phyloP scores from a whole-genome alignment of 1,140 invertebrate genomes.

The Hypothenemus hampei region DNA sequence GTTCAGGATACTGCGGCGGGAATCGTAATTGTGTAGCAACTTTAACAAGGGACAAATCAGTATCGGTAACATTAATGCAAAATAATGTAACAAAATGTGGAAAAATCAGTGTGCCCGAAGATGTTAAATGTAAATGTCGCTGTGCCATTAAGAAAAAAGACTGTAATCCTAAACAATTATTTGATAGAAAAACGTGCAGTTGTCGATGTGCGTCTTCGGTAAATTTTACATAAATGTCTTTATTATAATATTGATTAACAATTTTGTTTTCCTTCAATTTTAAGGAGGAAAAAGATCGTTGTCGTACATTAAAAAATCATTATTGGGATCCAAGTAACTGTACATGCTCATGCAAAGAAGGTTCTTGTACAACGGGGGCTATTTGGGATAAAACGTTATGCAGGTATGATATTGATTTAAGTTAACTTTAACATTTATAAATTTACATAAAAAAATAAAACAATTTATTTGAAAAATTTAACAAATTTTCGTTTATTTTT shows the following conservation, averaged over 20 bases:
- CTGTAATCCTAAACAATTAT: constrained; percentile 31
- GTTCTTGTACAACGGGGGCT: constrained; percentile 33
- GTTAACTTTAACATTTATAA: neutral
- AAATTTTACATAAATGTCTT: no score
- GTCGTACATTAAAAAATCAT: constrained; percentile 19
- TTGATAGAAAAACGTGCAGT: constrained; percentile 29
- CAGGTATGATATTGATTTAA: constrained; percentile 18
- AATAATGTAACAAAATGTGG: constrained; percentile 24
- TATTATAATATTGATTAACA: no score
- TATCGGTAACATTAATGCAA: constrained; percentile 26
- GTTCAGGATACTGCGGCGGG: constrained; percentile 48
- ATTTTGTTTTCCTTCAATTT: constrained; percentile 12
- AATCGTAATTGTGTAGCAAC: constrained; percentile 29
- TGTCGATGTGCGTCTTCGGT: constrained; percentile 34
- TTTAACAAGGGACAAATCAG: constrained; percentile 14
- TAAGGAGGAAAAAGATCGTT: constrained; percentile 7
- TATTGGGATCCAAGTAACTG: constrained; percentile 34
- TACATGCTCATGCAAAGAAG: constrained; percentile 34
- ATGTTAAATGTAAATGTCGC: constrained; percentile 32
- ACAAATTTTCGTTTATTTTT: neutral
- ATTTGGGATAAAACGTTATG: constrained; percentile 30
- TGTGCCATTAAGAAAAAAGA: constrained; percentile 25
- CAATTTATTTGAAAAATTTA: neutral
- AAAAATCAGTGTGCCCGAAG: constrained; percentile 28
- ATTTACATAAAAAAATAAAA: no score